A percentile compares a stretch with the other conserved stretches of the same genome.
These are phyloP conservation scores for Campoplex nolae DNA, from an alignment of 2,888 invertebrate species.

Conservation along the genomic window DNA sequence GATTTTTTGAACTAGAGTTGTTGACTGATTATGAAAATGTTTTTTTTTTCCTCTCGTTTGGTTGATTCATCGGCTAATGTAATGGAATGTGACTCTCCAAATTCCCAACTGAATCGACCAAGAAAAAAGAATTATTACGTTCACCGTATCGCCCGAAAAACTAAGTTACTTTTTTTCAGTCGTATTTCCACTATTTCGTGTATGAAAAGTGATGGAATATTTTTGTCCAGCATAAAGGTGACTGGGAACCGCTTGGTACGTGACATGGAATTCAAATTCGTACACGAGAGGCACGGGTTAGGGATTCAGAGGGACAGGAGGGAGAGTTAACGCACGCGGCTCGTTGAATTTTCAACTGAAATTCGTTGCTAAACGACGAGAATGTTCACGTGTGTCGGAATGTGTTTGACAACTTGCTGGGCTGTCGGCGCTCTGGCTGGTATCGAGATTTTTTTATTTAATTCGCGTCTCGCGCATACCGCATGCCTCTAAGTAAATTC, in stretches of 20 bases:
- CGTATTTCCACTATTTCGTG: slow-evolving; percentile 18
- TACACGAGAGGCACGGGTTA: background rate
- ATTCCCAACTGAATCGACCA: background rate
- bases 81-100: background rate
- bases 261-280: slow-evolving; percentile 56
- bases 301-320: background rate
- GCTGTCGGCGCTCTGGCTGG: background rate
- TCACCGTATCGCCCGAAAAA: background rate
- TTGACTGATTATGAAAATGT: no score
- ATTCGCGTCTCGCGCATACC: slow-evolving; percentile 23
- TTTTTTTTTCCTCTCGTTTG: no score
- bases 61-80: background rate
- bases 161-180: background rate
- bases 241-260: slow-evolving; percentile 32
- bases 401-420: slow-evolving; percentile 53
- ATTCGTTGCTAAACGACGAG: slow-evolving; percentile 54
- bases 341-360: slow-evolving; percentile 55
- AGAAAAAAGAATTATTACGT: background rate
- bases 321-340: background rate
- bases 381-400: slow-evolving; percentile 48
- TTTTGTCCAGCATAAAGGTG: slow-evolving; percentile 26
- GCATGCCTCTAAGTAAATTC: background rate
- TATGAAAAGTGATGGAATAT: slow-evolving; percentile 35
- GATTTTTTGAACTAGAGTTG: no score
- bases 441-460: slow-evolving; percentile 10